phyloP scores from a whole-genome alignment of 2,888 invertebrate species.

The Agrotis ipsilon region DNA sequence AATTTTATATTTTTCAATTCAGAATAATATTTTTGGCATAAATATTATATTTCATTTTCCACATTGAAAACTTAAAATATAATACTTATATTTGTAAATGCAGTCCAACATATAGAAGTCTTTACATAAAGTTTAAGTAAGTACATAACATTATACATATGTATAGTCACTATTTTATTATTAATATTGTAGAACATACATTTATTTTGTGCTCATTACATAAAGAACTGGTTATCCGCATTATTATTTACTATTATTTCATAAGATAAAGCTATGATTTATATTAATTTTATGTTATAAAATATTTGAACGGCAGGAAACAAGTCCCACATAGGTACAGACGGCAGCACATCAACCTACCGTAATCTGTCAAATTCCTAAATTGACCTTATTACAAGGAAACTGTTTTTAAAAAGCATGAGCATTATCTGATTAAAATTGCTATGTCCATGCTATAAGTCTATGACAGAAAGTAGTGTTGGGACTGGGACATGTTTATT shows the following conservation, averaged over 20 bases:
- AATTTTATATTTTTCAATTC: not conserved
- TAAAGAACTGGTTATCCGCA: conserved; percentile 20
- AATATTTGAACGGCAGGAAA: not conserved
- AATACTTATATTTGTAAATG: conserved; percentile 31
- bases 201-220: conserved; percentile 31
- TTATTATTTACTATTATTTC: conserved; percentile 22
- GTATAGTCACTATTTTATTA: conserved; percentile 58
- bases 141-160: conserved; percentile 54
- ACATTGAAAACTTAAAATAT: not conserved
- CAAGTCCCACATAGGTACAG: no score
- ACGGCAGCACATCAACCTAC: no score
- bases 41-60: not conserved
- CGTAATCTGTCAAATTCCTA: no score
- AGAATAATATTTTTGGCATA: conserved; percentile 17
- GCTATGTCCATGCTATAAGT: no score
- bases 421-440: no score
- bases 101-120: conserved; percentile 31
- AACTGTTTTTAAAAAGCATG: no score
- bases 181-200: conserved; percentile 19
- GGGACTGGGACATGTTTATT: conserved; percentile 4
- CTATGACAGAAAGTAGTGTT: conserved; percentile 8
- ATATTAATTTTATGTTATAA: conserved; percentile 20
- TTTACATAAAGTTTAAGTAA: conserved; percentile 46
- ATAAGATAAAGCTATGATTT: conserved; percentile 37
- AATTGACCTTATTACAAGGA: no score